Evolutionary conservation across 2,888 invertebrate genomes (phyloP), one percentile per base, ranked within the genome.

Genomic region (Pediacus dermestoides): DNA sequence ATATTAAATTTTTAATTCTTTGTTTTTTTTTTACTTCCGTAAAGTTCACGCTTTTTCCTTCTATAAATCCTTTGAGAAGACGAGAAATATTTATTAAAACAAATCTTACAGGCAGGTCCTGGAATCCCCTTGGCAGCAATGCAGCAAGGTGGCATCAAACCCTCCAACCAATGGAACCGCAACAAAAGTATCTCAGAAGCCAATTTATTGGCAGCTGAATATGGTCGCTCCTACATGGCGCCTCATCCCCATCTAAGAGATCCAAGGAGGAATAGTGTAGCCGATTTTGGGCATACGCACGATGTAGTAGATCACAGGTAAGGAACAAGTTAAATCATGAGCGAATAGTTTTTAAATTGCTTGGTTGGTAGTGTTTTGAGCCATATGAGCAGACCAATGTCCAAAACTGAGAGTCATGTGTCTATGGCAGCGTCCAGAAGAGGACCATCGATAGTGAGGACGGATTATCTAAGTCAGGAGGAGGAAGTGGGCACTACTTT

Each of bases 181-280:
- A 70, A 72, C 37, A 84, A 84, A 58, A 89, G 89, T 44, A 82
- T 84, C 51, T 90, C 90, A 55, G 92, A 92, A 66, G 91, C 91
- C 6, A 91, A 92, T 72, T 72, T 92, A 12, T 70, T 91, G 25
- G 78, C 80, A 1, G 73, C 76, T 1, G 81, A 81, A 25, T 76
- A 76, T 14, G 70, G 59, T 32, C 60, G 64, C 45, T 59, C 58
- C n/a, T 54, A 56, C 37, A 56, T 56, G 34, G 48, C 51, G 13
- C 53, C 53, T 6, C 55, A 55, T 35, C 53, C 53, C 4, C 70
- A 75, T 11, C 50, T 68, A 3, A 44, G 73, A 37, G 68, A 69
- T 44, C 72, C 75, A 21, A 69, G 79, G 48, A 63, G 80, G 44
- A 77, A 71, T 58, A 79, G 79, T 54, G 76, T 79, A 2, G 79